These are phyloP conservation scores for Drosophila eohydei DNA, from an alignment of 2,888 invertebrate genomes.

Conservation along the genomic window DNA sequence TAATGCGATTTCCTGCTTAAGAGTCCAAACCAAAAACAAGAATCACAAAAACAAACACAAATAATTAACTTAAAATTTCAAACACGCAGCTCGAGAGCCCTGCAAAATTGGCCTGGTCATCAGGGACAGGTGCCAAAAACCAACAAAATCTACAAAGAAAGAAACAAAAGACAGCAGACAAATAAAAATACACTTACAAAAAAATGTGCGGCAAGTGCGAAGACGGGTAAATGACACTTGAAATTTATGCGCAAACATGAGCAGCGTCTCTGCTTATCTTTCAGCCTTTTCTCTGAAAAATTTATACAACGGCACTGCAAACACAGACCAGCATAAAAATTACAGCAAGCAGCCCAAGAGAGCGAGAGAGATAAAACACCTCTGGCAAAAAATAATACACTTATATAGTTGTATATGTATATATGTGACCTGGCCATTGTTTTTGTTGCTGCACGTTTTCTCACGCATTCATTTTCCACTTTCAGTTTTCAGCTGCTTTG, in stretches of 20 bases:
- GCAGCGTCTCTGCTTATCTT: slow-evolving; percentile 53
- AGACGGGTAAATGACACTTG: slow-evolving; percentile 77
- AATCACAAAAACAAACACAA: slow-evolving; percentile 66
- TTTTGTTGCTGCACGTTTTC: slow-evolving; percentile 59
- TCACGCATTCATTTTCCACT: slow-evolving; percentile 78
- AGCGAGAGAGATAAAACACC: slow-evolving; percentile 29
- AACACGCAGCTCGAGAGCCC: slow-evolving; percentile 60
- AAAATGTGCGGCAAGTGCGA: slow-evolving; percentile 52
- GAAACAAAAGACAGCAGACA: slow-evolving; percentile 18
- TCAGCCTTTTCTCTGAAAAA: slow-evolving; percentile 56
- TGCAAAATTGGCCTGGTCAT: slow-evolving; percentile 71
- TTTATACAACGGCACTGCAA: slow-evolving; percentile 66
- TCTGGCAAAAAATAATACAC: slow-evolving; percentile 41
- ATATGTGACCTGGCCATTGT: slow-evolving; percentile 54
- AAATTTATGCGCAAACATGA: slow-evolving; percentile 77
- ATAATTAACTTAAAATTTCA: slow-evolving; percentile 76
- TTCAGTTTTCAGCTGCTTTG: slow-evolving; percentile 61
- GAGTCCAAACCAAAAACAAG: slow-evolving; percentile 24
- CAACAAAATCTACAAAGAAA: slow-evolving; percentile 16
- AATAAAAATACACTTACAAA: slow-evolving; percentile 30
- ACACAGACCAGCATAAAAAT: slow-evolving; percentile 65
- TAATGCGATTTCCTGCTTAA: slow-evolving; percentile 71
- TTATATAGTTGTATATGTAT: slow-evolving; percentile 12
- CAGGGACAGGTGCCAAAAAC: slow-evolving; percentile 72
- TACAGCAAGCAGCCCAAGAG: slow-evolving; percentile 21